These are phyloP conservation scores for Oscheius sp. DNA, from an alignment of 2,888 invertebrate species.

Conservation along the genomic window DNA sequence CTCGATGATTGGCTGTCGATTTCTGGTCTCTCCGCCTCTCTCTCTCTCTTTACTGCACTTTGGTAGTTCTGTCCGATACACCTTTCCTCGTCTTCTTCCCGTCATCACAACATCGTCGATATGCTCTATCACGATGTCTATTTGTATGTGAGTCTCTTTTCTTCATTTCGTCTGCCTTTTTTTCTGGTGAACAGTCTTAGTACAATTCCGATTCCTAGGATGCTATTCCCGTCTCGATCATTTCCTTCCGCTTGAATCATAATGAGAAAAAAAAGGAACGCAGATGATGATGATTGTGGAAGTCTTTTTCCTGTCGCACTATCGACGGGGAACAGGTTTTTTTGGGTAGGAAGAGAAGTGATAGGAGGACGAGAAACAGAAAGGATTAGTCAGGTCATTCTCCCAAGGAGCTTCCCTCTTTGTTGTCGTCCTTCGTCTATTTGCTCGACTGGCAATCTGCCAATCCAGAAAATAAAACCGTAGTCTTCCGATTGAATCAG, in stretches of 20 bases:
- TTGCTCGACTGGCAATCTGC: background rate
- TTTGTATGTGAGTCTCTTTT: constrained; percentile 11
- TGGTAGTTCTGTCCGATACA: constrained; percentile 19
- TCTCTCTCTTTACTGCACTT: constrained; percentile 17
- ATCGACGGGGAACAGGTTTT: constrained; percentile 7
- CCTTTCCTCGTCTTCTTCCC: constrained; percentile 3
- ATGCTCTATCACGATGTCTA: constrained; percentile 17
- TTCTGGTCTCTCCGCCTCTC: constrained; percentile 16
- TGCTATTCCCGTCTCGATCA: too few species aligned
- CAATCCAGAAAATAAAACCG: background rate
- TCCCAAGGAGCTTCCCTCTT: too few species aligned
- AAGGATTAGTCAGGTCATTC: background rate
- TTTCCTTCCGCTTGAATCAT: too few species aligned
- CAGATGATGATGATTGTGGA: too few species aligned
- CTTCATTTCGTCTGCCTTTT: too few species aligned
- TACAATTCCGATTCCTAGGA: too few species aligned
- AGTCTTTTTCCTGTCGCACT: constrained; percentile 1
- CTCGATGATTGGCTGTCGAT: constrained; percentile 22
- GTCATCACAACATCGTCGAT: background rate
- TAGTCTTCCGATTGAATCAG: background rate
- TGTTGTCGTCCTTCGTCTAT: background rate
- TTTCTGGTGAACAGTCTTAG: too few species aligned
- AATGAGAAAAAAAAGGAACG: too few species aligned
- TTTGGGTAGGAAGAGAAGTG: too few species aligned
- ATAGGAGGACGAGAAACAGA: background rate